Evolutionary conservation across 2,888 invertebrate species (phyloP).

Genomic region (Drosophila mercatorum): DNA sequence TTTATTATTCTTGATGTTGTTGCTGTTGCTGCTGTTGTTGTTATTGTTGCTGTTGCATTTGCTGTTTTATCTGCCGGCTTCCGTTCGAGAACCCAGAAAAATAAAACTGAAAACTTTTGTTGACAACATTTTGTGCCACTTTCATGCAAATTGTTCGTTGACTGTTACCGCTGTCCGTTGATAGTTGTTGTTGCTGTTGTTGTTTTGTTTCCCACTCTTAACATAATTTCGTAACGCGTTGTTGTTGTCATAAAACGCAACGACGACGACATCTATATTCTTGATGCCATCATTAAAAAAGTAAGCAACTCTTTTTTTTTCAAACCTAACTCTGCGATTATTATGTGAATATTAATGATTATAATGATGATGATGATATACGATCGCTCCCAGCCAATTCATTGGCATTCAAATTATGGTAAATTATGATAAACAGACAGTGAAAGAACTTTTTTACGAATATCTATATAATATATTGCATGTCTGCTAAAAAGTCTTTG

Average conservation of each 20-base stretch:
- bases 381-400: not conserved
- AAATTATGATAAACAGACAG: slow-evolving; percentile 2
- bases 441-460: not conserved
- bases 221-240: slow-evolving; percentile 68
- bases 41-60: slow-evolving; percentile 22
- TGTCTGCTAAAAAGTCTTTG: not conserved
- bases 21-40: slow-evolving; percentile 23
- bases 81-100: slow-evolving; percentile 63
- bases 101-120: slow-evolving; percentile 46
- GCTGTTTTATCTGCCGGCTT: slow-evolving; percentile 60
- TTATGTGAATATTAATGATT: slow-evolving; percentile 26
- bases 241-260: slow-evolving; percentile 41
- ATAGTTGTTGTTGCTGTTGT: not conserved
- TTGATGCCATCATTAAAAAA: slow-evolving; percentile 45
- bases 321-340: slow-evolving; percentile 14
- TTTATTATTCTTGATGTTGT: slow-evolving; percentile 21
- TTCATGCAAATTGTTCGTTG: slow-evolving; percentile 74
- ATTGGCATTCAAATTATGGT: slow-evolving; percentile 7
- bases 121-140: slow-evolving; percentile 72
- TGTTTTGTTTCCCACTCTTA: slow-evolving; percentile 46
- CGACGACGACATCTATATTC: slow-evolving; percentile 39
- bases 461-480: not conserved
- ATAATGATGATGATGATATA: slow-evolving; percentile 12
- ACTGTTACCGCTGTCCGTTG: slow-evolving; percentile 48
- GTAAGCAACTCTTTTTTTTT: slow-evolving; percentile 16